These are phyloP conservation scores for Daubentonia madagascariensis DNA, from an alignment of 2,113 vertebrate species.

Conservation along the genomic window DNA sequence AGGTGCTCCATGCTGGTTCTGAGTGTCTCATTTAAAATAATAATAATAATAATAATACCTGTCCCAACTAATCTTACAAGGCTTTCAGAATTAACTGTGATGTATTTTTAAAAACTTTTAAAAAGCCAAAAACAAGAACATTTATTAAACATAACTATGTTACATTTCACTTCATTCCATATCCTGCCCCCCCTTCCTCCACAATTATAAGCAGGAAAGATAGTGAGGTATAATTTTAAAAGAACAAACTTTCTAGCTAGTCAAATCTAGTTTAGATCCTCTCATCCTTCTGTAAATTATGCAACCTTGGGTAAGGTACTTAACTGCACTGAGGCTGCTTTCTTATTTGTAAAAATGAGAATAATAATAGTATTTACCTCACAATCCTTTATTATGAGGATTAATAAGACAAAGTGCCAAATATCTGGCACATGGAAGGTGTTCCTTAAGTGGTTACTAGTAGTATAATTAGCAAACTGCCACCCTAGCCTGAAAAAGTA, in stretches of 20 bases:
- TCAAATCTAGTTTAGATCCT: neutral
- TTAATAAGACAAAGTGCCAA: neutral
- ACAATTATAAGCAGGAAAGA: neutral
- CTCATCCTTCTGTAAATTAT: neutral
- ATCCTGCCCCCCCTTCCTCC: neutral
- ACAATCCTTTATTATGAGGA: neutral
- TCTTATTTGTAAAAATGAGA: neutral
- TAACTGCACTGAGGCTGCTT: neutral
- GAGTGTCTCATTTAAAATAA: neutral
- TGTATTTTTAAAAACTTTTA: neutral
- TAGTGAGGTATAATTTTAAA: neutral
- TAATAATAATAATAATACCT: neutral
- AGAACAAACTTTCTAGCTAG: neutral
- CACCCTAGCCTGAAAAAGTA: neutral
- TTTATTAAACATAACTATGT: neutral
- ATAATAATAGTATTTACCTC: neutral
- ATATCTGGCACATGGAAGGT: neutral
- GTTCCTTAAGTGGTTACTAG: neutral
- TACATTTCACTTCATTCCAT: neutral
- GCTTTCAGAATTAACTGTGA: neutral
- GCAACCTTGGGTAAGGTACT: neutral
- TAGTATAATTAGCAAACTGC: neutral
- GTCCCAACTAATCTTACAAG: neutral
- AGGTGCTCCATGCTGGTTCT: neutral
- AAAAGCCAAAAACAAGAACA: neutral